Percentiles rank a stretch among this genome's conserved stretches.
Conservation (phyloP, 2,888 invertebrate species). For the Cheilosia vulpina region DNA sequence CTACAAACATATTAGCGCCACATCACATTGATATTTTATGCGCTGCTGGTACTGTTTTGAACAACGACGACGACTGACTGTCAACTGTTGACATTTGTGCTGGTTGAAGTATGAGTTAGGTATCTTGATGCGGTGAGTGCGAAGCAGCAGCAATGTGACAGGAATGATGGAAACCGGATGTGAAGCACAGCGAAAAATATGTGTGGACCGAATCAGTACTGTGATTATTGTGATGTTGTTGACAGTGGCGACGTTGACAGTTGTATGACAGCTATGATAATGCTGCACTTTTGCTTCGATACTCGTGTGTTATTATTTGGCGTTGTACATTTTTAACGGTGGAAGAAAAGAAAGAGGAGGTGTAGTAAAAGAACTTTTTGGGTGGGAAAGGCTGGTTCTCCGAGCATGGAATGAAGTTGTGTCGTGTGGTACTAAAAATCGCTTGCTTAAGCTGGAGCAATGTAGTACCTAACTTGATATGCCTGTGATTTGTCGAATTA, state of each 20-base stretch:
- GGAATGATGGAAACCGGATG: conserved; percentile 51
- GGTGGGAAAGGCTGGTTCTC: too few relatives aligned
- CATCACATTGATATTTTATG: conserved; percentile 35
- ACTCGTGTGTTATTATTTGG: background rate
- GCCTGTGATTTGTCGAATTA: too few relatives aligned
- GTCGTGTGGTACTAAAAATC: too few relatives aligned
- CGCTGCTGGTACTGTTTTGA: background rate
- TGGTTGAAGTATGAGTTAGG: conserved; percentile 38
- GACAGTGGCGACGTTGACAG: conserved; percentile 44
- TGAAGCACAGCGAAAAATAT: conserved; percentile 35
- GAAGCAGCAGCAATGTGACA: conserved; percentile 31
- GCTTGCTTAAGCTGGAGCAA: too few relatives aligned
- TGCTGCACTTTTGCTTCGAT: conserved; percentile 11
- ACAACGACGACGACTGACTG: conserved; percentile 32
- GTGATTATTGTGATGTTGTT: conserved; percentile 39
- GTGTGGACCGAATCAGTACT: conserved; percentile 28
- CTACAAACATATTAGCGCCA: conserved; percentile 30
- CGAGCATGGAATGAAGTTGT: too few relatives aligned
- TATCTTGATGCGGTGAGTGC: conserved; percentile 17
- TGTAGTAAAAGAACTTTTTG: too few relatives aligned
- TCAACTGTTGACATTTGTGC: conserved; percentile 53
- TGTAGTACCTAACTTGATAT: too few relatives aligned
- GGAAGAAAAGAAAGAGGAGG: too few relatives aligned
- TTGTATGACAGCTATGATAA: conserved; percentile 45
- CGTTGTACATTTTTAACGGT: background rate